Conservation (phyloP, 2,888 invertebrate genomes). For the Hypomecis punctinalis region DNA sequence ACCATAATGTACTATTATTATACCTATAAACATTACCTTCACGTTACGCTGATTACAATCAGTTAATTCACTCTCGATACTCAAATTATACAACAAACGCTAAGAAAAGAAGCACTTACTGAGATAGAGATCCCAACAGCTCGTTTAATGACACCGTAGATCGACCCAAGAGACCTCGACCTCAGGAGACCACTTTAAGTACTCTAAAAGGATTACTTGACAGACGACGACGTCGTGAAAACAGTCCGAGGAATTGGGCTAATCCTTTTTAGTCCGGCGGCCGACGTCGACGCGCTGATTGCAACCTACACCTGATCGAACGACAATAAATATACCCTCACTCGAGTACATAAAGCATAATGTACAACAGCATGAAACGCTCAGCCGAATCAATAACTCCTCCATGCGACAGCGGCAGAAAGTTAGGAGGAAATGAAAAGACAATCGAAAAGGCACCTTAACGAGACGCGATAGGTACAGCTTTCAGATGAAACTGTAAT, state of each 20-base stretch:
- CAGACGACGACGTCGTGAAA: slow-evolving; percentile 54
- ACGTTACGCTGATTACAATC: too few species aligned
- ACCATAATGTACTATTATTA: too few species aligned
- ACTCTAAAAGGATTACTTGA: slow-evolving; percentile 60
- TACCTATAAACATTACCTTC: too few species aligned
- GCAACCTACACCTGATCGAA: slow-evolving; percentile 47
- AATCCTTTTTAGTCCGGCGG: slow-evolving; percentile 55
- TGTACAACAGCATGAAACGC: slow-evolving; percentile 55
- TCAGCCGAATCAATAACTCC: slow-evolving; percentile 70
- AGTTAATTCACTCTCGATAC: too few species aligned
- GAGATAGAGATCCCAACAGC: slow-evolving; percentile 55
- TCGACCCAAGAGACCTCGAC: slow-evolving; percentile 59
- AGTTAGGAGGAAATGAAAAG: slow-evolving; percentile 59
- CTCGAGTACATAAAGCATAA: slow-evolving; percentile 53
- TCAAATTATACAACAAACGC: slow-evolving; percentile 5
- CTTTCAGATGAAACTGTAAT: slow-evolving; percentile 54
- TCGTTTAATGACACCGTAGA: slow-evolving; percentile 57
- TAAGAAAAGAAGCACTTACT: slow-evolving; percentile 48
- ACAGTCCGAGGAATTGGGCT: slow-evolving; percentile 58
- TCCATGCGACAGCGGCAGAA: slow-evolving; percentile 64
- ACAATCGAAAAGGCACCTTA: slow-evolving; percentile 65
- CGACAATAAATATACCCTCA: slow-evolving; percentile 50
- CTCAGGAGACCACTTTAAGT: slow-evolving; percentile 51
- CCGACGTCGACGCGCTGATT: slow-evolving; percentile 42
- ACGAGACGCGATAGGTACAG: slow-evolving; percentile 53